Evolutionary conservation across 2,797 vertebrate species (phyloP).

Genomic region (Oceanodroma leucorhoa): DNA sequence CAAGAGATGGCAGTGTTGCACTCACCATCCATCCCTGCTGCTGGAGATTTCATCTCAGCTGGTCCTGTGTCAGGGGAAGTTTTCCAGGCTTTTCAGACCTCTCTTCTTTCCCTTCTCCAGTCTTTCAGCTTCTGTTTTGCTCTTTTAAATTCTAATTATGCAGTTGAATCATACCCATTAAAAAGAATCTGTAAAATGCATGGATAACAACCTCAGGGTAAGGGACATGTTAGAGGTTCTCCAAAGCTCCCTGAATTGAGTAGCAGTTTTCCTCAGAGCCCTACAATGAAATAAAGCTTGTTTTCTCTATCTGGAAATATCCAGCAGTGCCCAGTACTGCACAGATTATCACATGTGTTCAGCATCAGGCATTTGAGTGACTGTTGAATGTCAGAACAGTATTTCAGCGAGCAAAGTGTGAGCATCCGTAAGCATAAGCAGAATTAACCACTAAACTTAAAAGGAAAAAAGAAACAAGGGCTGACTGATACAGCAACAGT

Average conservation of each 20-base stretch:
- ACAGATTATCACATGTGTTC: neutral
- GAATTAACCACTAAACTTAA: neutral
- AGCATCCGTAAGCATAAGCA: neutral
- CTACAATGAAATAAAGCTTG: neutral
- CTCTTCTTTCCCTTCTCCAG: neutral
- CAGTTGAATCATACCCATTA: neutral
- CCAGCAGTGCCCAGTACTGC: neutral
- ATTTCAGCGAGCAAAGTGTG: neutral
- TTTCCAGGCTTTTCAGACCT: conserved; percentile 17
- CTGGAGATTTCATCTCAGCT: neutral
- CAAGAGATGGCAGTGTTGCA: conserved; percentile 67
- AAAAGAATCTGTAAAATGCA: neutral
- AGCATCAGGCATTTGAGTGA: neutral
- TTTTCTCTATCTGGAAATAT: neutral
- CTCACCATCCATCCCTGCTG: neutral
- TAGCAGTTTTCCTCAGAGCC: neutral
- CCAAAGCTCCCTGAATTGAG: neutral
- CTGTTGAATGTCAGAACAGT: neutral
- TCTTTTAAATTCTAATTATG: conserved; percentile 11
- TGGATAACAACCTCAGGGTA: neutral
- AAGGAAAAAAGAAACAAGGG: neutral
- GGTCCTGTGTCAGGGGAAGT: neutral
- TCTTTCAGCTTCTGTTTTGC: neutral
- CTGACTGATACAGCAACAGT: neutral
- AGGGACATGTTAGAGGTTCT: neutral